Evolutionary conservation across 2,113 vertebrate genomes (phyloP).

Genomic region (Tenebrosternarchus preto): DNA sequence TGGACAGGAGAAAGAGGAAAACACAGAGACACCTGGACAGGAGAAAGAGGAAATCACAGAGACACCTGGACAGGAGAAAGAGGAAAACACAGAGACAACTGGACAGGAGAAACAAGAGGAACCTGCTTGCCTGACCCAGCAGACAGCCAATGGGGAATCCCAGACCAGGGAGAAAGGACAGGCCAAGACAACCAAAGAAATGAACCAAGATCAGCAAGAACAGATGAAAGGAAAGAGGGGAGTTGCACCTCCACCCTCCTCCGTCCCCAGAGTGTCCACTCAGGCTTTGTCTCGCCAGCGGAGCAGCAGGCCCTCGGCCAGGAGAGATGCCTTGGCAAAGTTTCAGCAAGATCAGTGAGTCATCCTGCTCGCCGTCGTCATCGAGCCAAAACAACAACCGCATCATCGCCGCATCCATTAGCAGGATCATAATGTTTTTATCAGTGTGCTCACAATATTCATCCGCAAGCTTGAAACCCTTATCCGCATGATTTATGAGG

Average conservation of each 20-base stretch:
- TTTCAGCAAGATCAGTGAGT: slow-evolving; percentile 78
- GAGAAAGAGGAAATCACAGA: slow-evolving; percentile 16
- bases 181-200: slow-evolving; percentile 45
- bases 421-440: not conserved
- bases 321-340: slow-evolving; percentile 75
- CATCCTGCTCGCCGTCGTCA: not conserved
- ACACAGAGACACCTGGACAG: too few relatives aligned
- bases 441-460: not conserved
- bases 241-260: slow-evolving; percentile 30
- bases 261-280: slow-evolving; percentile 32
- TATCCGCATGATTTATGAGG: not conserved
- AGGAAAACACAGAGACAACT: slow-evolving; percentile 12
- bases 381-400: not conserved
- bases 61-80: slow-evolving; percentile 33
- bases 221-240: slow-evolving; percentile 62
- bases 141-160: not conserved
- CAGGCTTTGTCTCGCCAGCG: slow-evolving; percentile 62
- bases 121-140: not conserved
- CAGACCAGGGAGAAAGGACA: slow-evolving; percentile 21
- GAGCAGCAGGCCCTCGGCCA: slow-evolving; percentile 60
- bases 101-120: slow-evolving; percentile 23
- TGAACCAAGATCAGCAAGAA: slow-evolving; percentile 59
- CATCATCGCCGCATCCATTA: not conserved
- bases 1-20: slow-evolving; percentile 16
- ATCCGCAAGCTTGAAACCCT: not conserved